phyloP scores from a whole-genome alignment of 2,113 vertebrate species.

The Climacteris rufus region DNA sequence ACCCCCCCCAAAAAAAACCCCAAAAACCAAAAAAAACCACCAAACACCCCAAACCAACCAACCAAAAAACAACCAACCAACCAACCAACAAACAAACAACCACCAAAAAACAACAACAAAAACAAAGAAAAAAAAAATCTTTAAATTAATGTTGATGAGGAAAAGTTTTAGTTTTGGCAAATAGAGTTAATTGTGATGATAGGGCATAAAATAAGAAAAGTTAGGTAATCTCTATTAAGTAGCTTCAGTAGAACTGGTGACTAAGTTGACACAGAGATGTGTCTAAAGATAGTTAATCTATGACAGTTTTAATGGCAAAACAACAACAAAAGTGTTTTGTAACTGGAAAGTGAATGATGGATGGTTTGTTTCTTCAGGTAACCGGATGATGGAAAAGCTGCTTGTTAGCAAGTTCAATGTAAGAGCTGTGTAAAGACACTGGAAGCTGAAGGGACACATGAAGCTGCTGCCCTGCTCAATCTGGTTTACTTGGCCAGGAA shows the following conservation, averaged over 20 bases:
- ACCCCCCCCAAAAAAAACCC: fast-evolving
- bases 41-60: too few relatives aligned
- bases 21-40: too few relatives aligned
- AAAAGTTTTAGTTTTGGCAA: not conserved
- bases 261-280: not conserved
- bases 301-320: not conserved
- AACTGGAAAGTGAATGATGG: not conserved
- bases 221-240: not conserved
- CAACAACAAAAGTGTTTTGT: not conserved
- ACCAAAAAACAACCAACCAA: too few relatives aligned
- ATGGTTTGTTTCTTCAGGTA: not conserved
- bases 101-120: too few relatives aligned
- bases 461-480: not conserved
- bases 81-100: too few relatives aligned
- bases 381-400: not conserved
- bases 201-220: not conserved
- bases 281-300: not conserved
- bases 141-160: not conserved
- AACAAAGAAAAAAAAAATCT: too few relatives aligned
- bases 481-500: fast-evolving
- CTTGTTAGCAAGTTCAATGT: not conserved
- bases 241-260: not conserved
- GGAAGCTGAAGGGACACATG: not conserved
- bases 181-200: not conserved
- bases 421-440: not conserved